Percentiles rank a stretch among this genome's conserved stretches.
phyloP scores from a whole-genome alignment of 2,888 invertebrate genomes.

The Osedax frankpressi region DNA sequence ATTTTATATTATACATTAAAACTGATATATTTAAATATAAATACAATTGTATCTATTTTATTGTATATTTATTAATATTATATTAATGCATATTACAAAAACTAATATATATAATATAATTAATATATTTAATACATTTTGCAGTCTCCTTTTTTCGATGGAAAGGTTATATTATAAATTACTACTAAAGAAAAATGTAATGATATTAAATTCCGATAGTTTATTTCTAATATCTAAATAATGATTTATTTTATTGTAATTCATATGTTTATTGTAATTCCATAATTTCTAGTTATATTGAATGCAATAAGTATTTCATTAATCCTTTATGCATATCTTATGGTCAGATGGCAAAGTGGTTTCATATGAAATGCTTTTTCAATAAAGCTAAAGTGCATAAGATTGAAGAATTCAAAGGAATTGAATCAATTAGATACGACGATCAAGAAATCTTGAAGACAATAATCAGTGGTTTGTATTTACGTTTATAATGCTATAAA shows the following conservation, averaged over 20 bases:
- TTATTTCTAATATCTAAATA: not conserved
- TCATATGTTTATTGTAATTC: no score
- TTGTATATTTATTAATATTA: no score
- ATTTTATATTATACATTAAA: no score
- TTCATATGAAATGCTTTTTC: constrained; percentile 76
- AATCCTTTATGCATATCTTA: no score
- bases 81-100: no score
- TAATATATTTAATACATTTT: constrained; percentile 16
- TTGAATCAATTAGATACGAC: constrained; percentile 58
- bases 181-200: not conserved
- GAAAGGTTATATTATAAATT: constrained; percentile 25
- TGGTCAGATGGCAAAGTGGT: constrained; percentile 61
- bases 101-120: not conserved
- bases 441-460: constrained; percentile 68
- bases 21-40: no score
- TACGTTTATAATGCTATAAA: not conserved
- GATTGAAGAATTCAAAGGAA: constrained; percentile 60
- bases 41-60: no score
- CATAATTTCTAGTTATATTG: no score
- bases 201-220: not conserved
- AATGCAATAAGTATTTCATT: no score
- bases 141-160: constrained; percentile 30
- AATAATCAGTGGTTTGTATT: constrained; percentile 31
- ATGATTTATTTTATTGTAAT: no score
- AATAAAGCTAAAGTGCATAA: constrained; percentile 61